phyloP scores from a whole-genome alignment of 2,797 vertebrate genomes.

The Crenichthys baileyi region DNA sequence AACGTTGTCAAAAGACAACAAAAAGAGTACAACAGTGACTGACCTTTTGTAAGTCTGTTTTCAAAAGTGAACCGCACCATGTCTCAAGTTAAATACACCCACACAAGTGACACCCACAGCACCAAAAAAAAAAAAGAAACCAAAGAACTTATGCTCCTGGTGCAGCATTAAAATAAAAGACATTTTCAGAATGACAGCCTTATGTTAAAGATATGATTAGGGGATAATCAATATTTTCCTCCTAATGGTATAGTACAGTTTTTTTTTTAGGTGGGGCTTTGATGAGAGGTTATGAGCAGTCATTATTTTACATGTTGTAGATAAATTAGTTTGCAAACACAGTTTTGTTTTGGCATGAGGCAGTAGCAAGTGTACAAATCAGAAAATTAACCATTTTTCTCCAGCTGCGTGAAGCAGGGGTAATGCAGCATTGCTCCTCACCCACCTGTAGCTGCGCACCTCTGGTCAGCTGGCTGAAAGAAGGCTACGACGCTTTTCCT shows the following conservation, averaged over 20 bases:
- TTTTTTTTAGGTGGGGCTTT: neutral
- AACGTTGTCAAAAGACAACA: neutral
- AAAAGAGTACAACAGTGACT: neutral
- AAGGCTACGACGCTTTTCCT: no score
- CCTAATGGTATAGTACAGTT: neutral
- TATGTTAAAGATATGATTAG: neutral
- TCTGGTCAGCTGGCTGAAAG: no score
- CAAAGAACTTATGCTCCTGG: neutral
- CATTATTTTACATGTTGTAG: neutral
- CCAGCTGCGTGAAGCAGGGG: neutral
- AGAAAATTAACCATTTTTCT: neutral
- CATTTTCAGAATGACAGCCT: neutral
- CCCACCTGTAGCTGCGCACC: neutral
- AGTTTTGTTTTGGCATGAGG: neutral
- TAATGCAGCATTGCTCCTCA: neutral
- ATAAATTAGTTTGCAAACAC: neutral
- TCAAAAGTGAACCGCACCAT: neutral
- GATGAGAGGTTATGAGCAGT: neutral
- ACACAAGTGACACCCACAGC: neutral
- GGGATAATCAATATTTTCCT: neutral
- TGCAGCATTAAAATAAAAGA: neutral
- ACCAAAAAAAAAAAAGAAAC: neutral
- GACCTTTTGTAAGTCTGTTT: constrained; percentile 4
- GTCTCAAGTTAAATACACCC: neutral
- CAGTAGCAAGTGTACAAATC: neutral